Evolutionary conservation across 2,888 invertebrate genomes (phyloP).

Genomic region (Drosophila multiciliata): DNA sequence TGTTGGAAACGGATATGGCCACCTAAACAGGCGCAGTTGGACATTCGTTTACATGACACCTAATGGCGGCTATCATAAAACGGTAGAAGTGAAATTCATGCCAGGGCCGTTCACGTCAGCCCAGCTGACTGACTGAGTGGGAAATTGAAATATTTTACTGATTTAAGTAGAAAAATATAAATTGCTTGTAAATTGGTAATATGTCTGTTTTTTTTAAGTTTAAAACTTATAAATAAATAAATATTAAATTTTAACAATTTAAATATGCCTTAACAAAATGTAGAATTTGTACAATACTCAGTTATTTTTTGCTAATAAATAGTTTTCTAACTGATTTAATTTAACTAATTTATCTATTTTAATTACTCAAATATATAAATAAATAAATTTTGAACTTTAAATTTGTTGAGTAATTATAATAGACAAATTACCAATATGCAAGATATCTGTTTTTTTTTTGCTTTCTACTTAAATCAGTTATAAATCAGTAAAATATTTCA

Average conservation of each 20-base stretch:
- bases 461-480: not conserved
- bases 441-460: not conserved
- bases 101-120: slow-evolving; percentile 52
- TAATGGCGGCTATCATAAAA: slow-evolving; percentile 26
- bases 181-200: not conserved
- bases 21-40: slow-evolving; percentile 58
- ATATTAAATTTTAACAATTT: too few relatives aligned
- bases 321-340: too few relatives aligned
- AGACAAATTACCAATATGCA: not conserved
- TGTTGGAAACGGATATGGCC: slow-evolving; percentile 16
- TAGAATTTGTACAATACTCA: too few relatives aligned
- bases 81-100: slow-evolving; percentile 10
- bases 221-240: not conserved
- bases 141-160: slow-evolving; percentile 42
- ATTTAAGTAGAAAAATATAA: not conserved
- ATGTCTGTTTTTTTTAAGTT: not conserved
- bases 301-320: too few relatives aligned
- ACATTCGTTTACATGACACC: slow-evolving; percentile 72
- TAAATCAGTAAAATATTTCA: slow-evolving; percentile 33
- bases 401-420: not conserved
- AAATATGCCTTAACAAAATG: too few relatives aligned
- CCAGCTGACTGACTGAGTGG: slow-evolving; percentile 50
- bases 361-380: too few relatives aligned
- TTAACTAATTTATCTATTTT: too few relatives aligned
- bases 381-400: not conserved